These are phyloP conservation scores for Syngnathus floridae DNA, from an alignment of 2,113 vertebrate species.

Conservation along the genomic window DNA sequence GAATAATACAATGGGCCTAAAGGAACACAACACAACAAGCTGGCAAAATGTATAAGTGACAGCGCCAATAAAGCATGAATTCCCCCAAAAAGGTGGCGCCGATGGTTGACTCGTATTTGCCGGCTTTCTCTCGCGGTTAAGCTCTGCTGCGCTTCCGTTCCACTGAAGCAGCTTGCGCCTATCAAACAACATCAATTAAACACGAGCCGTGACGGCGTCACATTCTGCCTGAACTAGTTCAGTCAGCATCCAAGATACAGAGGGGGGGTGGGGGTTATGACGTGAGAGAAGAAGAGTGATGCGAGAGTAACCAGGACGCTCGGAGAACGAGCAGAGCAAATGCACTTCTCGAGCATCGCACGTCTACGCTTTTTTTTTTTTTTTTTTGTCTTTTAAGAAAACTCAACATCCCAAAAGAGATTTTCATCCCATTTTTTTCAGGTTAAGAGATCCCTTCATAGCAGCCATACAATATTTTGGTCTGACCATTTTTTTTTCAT, in stretches of 20 bases:
- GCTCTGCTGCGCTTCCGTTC: slow-evolving; percentile 15
- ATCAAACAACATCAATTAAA: slow-evolving; percentile 53
- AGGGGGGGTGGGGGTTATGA: slow-evolving; percentile 4
- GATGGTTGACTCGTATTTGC: not conserved
- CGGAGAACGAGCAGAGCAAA: slow-evolving; percentile 1
- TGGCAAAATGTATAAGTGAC: not conserved
- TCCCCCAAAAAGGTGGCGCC: not conserved
- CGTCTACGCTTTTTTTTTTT: slow-evolving; percentile 23
- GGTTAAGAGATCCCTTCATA: no score
- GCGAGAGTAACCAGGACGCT: slow-evolving; percentile 3
- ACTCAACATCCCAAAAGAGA: no score
- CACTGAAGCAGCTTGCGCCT: slow-evolving; percentile 43
- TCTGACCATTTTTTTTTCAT: no score
- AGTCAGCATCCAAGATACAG: slow-evolving; percentile 47
- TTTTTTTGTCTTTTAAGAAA: not conserved
- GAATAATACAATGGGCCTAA: slow-evolving; percentile 16
- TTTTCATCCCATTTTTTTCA: no score
- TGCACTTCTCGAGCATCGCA: slow-evolving; percentile 35
- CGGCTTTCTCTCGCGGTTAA: not conserved
- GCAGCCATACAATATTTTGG: no score
- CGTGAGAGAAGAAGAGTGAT: slow-evolving; percentile 1
- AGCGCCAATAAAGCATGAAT: not conserved
- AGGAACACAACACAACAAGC: slow-evolving; percentile 3
- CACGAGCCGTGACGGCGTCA: slow-evolving; percentile 31
- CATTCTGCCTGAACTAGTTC: slow-evolving; percentile 51